Percentiles rank a stretch among this genome's conserved stretches.
phyloP scores from a whole-genome alignment of 2,797 vertebrate species.

The Pipistrellus nathusii region DNA sequence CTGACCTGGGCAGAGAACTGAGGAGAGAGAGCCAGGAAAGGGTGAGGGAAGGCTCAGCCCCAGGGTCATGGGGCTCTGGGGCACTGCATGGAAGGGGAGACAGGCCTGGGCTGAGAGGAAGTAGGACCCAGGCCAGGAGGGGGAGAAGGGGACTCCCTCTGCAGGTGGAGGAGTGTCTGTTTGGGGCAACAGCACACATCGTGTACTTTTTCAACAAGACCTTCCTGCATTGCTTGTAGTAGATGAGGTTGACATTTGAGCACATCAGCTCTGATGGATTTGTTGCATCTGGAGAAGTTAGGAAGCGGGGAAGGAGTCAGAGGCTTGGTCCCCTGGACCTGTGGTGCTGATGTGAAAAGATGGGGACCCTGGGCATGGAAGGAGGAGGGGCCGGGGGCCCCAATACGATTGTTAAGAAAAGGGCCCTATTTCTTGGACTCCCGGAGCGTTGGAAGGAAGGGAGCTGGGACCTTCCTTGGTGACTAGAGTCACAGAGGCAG shows the following conservation, averaged over 20 bases:
- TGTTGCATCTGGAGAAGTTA: neutral
- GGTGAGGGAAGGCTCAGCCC: neutral
- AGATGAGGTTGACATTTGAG: neutral
- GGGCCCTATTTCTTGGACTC: too few species aligned
- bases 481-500: too few species aligned
- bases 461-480: too few species aligned
- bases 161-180: neutral
- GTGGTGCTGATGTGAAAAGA: too few species aligned
- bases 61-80: neutral
- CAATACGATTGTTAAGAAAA: too few species aligned
- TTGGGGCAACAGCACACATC: neutral
- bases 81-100: too few species aligned
- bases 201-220: neutral
- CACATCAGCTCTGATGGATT: neutral
- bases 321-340: too few species aligned
- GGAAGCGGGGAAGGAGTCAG: too few species aligned
- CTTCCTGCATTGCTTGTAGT: neutral
- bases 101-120: too few species aligned
- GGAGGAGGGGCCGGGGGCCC: too few species aligned
- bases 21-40: neutral
- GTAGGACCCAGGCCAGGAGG: neutral
- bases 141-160: conserved; percentile 15
- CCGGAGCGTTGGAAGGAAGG: neutral
- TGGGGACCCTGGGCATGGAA: too few species aligned
- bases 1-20: neutral